Percentiles rank a stretch among this genome's conserved stretches.
These are phyloP conservation scores for Myotis brandtii DNA, from an alignment of 2,113 vertebrate species.

Conservation along the genomic window DNA sequence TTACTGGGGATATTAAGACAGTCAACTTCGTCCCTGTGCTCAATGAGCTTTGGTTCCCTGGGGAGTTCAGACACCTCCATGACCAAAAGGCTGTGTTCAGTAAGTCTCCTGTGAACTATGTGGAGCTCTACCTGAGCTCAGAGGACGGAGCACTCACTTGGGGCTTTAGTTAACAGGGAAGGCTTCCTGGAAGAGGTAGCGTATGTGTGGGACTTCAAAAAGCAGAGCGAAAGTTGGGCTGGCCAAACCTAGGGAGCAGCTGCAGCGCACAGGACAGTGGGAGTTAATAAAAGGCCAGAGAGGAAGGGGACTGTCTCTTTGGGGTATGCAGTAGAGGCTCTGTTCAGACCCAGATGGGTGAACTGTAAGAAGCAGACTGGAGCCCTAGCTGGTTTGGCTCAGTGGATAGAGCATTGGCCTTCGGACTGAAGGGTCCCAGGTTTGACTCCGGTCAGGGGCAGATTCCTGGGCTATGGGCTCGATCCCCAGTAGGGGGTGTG, in stretches of 20 bases:
- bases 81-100: background rate
- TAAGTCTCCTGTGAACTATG: background rate
- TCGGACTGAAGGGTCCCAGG: too few species aligned
- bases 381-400: too few species aligned
- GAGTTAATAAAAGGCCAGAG: background rate
- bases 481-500: too few species aligned
- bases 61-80: background rate
- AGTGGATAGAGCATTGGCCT: too few species aligned
- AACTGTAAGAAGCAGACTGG: background rate
- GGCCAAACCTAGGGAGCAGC: background rate
- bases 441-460: too few species aligned
- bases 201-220: background rate
- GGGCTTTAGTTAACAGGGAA: background rate
- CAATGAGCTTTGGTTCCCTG: background rate
- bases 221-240: background rate
- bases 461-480: too few species aligned
- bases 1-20: background rate
- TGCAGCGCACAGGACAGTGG: background rate
- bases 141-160: background rate
- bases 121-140: background rate
- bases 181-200: slow-evolving; percentile 33
- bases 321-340: background rate
- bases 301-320: background rate
- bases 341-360: background rate
- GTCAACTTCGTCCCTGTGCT: background rate